A percentile compares a stretch with the other conserved stretches of the same genome.
Evolutionary conservation across 1,140 invertebrate species (phyloP).

Genomic region (Drosophila chauvacae): DNA sequence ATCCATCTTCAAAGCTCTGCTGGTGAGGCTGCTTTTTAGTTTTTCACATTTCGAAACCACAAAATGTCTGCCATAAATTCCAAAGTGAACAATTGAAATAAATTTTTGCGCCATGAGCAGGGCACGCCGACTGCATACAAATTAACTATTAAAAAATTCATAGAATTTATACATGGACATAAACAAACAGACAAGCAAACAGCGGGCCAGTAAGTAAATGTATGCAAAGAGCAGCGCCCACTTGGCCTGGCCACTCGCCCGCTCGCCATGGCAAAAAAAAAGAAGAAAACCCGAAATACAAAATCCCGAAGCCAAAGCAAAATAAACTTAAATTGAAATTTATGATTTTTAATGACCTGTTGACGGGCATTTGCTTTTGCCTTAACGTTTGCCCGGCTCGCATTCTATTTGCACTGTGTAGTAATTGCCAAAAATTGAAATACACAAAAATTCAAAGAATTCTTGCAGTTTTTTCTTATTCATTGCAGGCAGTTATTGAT

Average conservation of each 20-base stretch:
- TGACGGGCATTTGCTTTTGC: constrained; percentile 61
- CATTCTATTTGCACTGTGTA: constrained; percentile 31
- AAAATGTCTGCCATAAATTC: constrained; percentile 83
- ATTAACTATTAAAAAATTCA: constrained; percentile 83
- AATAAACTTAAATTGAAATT: constrained; percentile 83
- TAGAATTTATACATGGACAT: constrained; percentile 75
- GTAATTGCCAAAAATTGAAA: constrained; percentile 45
- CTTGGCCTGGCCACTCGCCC: constrained; percentile 34
- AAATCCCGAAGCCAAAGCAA: constrained; percentile 44
- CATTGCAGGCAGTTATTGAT: constrained; percentile 2
- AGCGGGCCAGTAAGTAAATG: constrained; percentile 12
- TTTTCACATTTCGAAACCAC: constrained; percentile 77
- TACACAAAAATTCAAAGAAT: constrained; percentile 8
- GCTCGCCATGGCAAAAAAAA: constrained; percentile 3
- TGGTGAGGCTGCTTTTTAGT: constrained; percentile 46
- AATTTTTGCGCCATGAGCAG: constrained; percentile 82
- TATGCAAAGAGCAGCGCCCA: constrained; percentile 69
- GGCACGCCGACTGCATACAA: constrained; percentile 79
- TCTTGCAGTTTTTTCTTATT: background rate
- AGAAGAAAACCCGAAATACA: constrained; percentile 10
- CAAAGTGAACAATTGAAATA: constrained; percentile 83
- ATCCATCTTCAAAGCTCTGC: constrained; percentile 41
- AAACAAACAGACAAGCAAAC: constrained; percentile 37
- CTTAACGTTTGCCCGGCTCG: constrained; percentile 24
- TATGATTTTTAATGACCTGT: constrained; percentile 83